Conservation (phyloP, 2,113 vertebrate species). For the Alligator mississippiensis region DNA sequence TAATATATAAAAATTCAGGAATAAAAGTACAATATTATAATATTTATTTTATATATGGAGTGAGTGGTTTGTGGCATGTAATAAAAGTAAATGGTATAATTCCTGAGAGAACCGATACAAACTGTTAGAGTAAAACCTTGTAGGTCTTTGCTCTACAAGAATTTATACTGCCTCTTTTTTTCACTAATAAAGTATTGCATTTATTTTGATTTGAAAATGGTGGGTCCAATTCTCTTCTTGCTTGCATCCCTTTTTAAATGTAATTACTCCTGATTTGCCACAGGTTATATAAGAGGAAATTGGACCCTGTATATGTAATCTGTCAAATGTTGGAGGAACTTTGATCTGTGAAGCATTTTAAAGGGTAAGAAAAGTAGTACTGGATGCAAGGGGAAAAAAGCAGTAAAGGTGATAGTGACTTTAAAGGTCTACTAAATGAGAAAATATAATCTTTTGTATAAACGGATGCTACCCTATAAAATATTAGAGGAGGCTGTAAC, state of each 20-base stretch:
- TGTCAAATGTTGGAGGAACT: not conserved
- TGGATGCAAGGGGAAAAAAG: not conserved
- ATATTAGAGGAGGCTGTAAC: not conserved
- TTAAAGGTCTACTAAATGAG: not conserved
- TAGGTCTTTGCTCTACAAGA: not conserved
- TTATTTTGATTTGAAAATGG: constrained; percentile 25
- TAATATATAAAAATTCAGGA: constrained; percentile 4
- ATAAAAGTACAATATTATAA: not conserved
- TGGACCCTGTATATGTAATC: not conserved
- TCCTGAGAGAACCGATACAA: not conserved
- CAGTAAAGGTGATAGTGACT: not conserved
- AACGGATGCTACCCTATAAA: not conserved
- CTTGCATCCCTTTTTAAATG: not conserved
- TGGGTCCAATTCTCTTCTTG: constrained; percentile 2
- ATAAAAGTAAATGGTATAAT: constrained; percentile 6
- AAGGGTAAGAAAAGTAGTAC: not conserved
- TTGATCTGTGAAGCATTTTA: not conserved
- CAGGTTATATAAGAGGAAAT: not conserved
- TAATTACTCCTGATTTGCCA: not conserved
- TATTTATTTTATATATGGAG: not conserved
- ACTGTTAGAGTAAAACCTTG: not conserved
- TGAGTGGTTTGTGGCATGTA: constrained; percentile 24
- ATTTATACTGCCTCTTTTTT: not conserved
- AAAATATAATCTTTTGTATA: not conserved
- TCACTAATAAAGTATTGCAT: not conserved